Evolutionary conservation across 2,888 invertebrate genomes (phyloP), one percentile per base, ranked within the genome.

Genomic region (Polylopha cassiicola): DNA sequence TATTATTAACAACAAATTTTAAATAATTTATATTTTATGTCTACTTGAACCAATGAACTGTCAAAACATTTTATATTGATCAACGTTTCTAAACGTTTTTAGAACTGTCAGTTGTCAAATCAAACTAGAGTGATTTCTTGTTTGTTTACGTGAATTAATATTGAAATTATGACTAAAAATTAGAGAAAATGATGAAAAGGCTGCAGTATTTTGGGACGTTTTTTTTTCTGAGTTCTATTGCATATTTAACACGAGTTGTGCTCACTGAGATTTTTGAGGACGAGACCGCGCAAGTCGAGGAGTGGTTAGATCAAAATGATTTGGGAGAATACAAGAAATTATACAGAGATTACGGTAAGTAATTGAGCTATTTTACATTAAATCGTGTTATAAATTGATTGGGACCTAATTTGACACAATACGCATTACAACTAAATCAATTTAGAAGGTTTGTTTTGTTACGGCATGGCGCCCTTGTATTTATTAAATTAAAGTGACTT

Each of bases 271-370:
- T 77, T 52, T 74, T 81, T 51, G 75, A 87, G 59, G 88, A 88
- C 58, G 88, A 88, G 53, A 74, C 82, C 51, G 85, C 84, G 22
- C 88, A 90, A 73, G 91, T 92, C 39, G 91, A 92, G 58, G 86
- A 89, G 63, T 94, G 94, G 94, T 78, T 94, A 48, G 89, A 90
- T 41, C 90, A 92, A 64, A 92, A 92, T 65, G 89, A 91, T 50
- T 86, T 94, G 46, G 87, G 88, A 17, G 87, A 90, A 48, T 92
- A 91, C 65, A 90, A 90, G 61, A 86, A 90, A 50, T 73, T 92
- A 16, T 94, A 93, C 70, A 87, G 80, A 55, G 88, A 91, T 59
- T 88, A 90, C 79, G 94, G 94, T 94, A 74, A 87, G 89, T 85
- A 37, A 24, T 36, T 15, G 10, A 18, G 6, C 27, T 23, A 22